A percentile compares a stretch with the other conserved stretches of the same genome.
Conservation (phyloP, 1,140 invertebrate species). For the Nebria ingens region DNA sequence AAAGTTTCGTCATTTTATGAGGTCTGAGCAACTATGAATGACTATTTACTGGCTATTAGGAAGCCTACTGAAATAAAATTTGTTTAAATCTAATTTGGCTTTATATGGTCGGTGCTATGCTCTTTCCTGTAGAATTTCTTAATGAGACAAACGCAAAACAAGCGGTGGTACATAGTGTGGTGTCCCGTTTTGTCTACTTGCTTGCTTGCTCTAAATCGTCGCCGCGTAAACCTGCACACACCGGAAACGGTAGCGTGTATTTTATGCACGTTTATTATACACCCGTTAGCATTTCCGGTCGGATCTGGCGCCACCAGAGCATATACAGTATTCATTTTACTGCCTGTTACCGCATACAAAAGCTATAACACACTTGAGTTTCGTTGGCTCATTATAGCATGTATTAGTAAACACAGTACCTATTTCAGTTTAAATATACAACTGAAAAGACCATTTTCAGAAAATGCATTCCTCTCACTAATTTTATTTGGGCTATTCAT, state of each 20-base stretch:
- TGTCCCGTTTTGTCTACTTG: too few species aligned
- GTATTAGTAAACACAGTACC: not conserved
- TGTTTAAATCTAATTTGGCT: too few species aligned
- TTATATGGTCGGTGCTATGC: too few species aligned
- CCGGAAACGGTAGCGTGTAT: not conserved
- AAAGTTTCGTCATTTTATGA: too few species aligned
- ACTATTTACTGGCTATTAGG: too few species aligned
- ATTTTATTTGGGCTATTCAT: too few species aligned
- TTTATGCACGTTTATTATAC: not conserved
- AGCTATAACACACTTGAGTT: not conserved
- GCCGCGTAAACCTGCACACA: not conserved
- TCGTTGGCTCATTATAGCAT: not conserved
- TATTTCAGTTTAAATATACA: not conserved
- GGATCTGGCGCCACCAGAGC: not conserved
- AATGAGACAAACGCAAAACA: too few species aligned
- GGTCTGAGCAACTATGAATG: too few species aligned
- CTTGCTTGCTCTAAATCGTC: too few species aligned
- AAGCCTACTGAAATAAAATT: too few species aligned
- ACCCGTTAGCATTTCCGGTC: not conserved
- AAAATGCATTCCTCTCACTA: not conserved
- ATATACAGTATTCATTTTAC: not conserved
- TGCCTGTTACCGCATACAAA: not conserved
- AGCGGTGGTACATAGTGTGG: too few species aligned
- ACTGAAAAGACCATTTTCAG: not conserved
- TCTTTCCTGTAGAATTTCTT: too few species aligned